A percentile compares a stretch with the other conserved stretches of the same genome.
Evolutionary conservation across 2,113 vertebrate genomes (phyloP).

Genomic region (Bettongia penicillata): DNA sequence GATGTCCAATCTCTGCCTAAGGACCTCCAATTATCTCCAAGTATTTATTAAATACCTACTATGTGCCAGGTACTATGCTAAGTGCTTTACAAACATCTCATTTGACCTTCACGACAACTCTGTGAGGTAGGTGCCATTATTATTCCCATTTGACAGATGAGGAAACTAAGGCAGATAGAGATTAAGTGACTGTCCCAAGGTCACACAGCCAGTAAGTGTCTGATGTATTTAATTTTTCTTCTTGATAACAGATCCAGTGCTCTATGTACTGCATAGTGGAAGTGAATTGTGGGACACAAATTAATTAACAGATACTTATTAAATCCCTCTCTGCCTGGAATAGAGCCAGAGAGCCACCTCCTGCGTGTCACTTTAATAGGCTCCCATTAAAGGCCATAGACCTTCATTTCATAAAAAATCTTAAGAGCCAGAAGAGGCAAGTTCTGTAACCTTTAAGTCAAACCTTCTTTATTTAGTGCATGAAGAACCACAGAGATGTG

Average conservation of each 20-base stretch:
- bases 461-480: not conserved
- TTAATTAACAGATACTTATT: too few species aligned
- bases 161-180: not conserved
- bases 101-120: not conserved
- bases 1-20: not conserved
- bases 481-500: not conserved
- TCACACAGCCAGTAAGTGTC: not conserved
- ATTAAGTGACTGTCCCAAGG: too few species aligned
- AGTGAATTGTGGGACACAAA: too few species aligned
- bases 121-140: not conserved
- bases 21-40: not conserved
- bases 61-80: not conserved
- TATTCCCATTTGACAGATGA: not conserved
- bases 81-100: not conserved
- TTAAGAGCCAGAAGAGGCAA: not conserved
- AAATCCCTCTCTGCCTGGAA: too few species aligned
- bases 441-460: not conserved
- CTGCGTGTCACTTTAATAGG: not conserved
- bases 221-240: not conserved
- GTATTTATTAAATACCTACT: not conserved
- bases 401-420: not conserved
- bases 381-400: not conserved
- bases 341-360: not conserved
- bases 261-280: not conserved
- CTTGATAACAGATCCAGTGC: not conserved